A percentile compares a stretch with the other conserved stretches of the same genome.
phyloP scores from a whole-genome alignment of 2,113 vertebrate species.

The Zapus hudsonius region DNA sequence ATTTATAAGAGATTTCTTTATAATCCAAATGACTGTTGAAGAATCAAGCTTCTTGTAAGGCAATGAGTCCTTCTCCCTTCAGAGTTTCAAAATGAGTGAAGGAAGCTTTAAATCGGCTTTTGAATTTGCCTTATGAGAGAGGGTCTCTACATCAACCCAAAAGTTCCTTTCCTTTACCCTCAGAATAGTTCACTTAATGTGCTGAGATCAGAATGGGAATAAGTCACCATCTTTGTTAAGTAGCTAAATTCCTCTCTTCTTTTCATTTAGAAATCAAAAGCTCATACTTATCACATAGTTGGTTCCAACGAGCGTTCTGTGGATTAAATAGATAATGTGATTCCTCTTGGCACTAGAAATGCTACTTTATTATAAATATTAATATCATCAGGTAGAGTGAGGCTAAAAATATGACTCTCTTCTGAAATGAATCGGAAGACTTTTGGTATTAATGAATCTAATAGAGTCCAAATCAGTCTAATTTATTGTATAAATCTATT shows the following conservation, averaged over 20 bases:
- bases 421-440: conserved; percentile 18
- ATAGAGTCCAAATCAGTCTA: neutral
- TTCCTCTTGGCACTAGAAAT: conserved; percentile 39
- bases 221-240: conserved; percentile 33
- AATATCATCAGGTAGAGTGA: conserved; percentile 4
- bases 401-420: neutral
- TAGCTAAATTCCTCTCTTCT: neutral
- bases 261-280: conserved; percentile 17
- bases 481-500: neutral
- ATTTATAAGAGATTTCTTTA: neutral
- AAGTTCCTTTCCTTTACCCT: neutral
- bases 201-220: neutral
- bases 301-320: neutral
- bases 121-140: neutral
- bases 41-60: neutral
- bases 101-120: neutral
- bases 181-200: conserved; percentile 28
- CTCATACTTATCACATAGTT: neutral
- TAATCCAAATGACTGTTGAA: neutral
- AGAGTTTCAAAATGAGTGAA: neutral
- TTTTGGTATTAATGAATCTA: neutral
- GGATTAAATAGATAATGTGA: conserved; percentile 43
- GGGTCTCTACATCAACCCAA: neutral
- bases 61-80: neutral
- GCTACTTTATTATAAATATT: conserved; percentile 58